Evolutionary conservation across 2,888 invertebrate genomes (phyloP), one percentile per base, ranked within the genome.

Genomic region (Congeria kusceri): DNA sequence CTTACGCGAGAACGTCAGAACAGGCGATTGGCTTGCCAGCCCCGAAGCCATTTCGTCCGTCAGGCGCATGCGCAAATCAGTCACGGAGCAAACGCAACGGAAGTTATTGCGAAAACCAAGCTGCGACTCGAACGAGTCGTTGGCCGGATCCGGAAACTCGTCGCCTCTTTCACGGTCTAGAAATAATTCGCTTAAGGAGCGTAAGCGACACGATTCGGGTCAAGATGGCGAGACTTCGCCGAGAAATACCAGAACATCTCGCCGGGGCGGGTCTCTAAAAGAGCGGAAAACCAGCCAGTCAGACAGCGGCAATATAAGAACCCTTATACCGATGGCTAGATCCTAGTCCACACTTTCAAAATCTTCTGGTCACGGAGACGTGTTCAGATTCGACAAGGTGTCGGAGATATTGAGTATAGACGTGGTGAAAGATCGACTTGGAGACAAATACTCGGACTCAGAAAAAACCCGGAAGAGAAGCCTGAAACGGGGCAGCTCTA

Each of bases 41-140:
- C 83, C 83, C n/a, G 72, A 69, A 25, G 83, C 83, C 39, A 83
- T 83, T 44, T 77, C 74, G 32, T 83, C 83, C 0, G 70, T 83
- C 0, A 58, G 83, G 9, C 68, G 83, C 32, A 68, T 74, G 49
- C 74, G 83, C 9, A 83, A 80, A 56, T 73, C 80, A 2, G 68
- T 77, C 11, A 49, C 71, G 1, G 77, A 75, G 53, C 79, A 74
- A 62, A 49, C 71, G 13, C 77, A 79, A 9, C 44, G 59, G 39
- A 77, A 66, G 63, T 29, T 69, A 11, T 23, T 65, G 7, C 57
- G 71, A 18, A 67, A 75, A 49, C 27, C 69, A 2, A 68, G 65
- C 39, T 47, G 47, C n/a, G 79, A 79, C 11, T 53, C 53, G 23
- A 25, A 53, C 25, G 57, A 64, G 4, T 58, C 44, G 5, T 49